Conservation (phyloP, 2,888 invertebrate species). For the Chelonus formosanus region DNA sequence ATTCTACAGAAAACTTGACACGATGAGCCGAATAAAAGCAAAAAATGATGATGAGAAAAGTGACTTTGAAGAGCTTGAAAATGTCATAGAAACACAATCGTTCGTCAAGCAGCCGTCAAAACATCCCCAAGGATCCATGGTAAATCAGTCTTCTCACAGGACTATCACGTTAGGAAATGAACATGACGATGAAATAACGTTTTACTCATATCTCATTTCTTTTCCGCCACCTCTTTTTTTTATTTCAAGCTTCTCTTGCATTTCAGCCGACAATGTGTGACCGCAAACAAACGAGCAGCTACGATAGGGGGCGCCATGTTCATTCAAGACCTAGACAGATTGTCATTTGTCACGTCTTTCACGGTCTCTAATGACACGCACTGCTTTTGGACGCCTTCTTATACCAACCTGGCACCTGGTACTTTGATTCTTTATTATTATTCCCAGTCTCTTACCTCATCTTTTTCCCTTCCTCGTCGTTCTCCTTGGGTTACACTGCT, state of each 20-base stretch:
- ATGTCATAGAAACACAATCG: constrained; percentile 47
- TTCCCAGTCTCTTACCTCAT: constrained; percentile 20
- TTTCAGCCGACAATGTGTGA: constrained; percentile 57
- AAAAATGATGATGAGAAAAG: constrained; percentile 6
- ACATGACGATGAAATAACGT: constrained; percentile 26
- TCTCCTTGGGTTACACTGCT: constrained; percentile 11
- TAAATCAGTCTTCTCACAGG: constrained; percentile 59
- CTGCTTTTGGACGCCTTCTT: constrained; percentile 63
- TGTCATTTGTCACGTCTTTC: constrained; percentile 65
- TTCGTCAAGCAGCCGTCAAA: constrained; percentile 64
- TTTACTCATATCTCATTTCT: constrained; percentile 7
- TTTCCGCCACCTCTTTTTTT: background rate
- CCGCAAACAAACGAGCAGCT: constrained; percentile 64
- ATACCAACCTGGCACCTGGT: constrained; percentile 60
- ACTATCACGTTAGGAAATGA: constrained; percentile 22
- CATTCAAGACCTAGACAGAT: constrained; percentile 61
- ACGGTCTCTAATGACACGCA: constrained; percentile 64
- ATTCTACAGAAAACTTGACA: too few relatives aligned
- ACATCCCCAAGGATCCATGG: constrained; percentile 63
- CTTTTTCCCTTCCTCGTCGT: constrained; percentile 19
- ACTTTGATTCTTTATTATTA: constrained; percentile 55
- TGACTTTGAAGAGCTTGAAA: constrained; percentile 36
- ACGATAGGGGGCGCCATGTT: constrained; percentile 63
- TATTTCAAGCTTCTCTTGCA: background rate
- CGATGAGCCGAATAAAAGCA: background rate